A percentile compares a stretch with the other conserved stretches of the same genome.
These are phyloP conservation scores for Pogonus chalceus DNA, from an alignment of 1,140 invertebrate genomes.

Conservation along the genomic window DNA sequence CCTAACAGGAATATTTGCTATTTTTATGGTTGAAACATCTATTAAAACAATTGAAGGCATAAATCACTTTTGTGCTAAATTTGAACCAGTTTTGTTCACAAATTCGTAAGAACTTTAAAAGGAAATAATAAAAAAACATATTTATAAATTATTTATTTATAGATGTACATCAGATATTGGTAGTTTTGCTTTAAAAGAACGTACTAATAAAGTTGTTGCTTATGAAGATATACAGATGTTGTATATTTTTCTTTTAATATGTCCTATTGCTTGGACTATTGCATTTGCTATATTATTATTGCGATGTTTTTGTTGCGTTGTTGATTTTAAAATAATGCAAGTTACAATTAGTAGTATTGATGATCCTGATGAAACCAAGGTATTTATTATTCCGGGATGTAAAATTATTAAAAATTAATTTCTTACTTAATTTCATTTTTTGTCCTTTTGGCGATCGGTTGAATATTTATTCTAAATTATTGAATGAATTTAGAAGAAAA, in stretches of 20 bases:
- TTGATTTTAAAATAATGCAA: conserved; percentile 11
- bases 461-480: neutral
- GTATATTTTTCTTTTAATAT: neutral
- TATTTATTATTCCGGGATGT: conserved; percentile 9
- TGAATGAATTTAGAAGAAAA: neutral
- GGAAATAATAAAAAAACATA: too few relatives aligned
- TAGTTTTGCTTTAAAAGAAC: too few relatives aligned
- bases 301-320: conserved; percentile 7
- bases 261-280: conserved; percentile 4
- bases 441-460: neutral
- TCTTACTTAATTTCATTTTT: conserved; percentile 9
- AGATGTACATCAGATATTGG: too few relatives aligned
- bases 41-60: neutral
- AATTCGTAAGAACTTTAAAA: too few relatives aligned
- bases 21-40: conserved; percentile 8
- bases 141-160: too few relatives aligned
- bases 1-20: conserved; percentile 9
- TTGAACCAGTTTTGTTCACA: too few relatives aligned
- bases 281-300: conserved; percentile 5
- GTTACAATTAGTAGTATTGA: neutral
- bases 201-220: too few relatives aligned
- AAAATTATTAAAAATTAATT: neutral
- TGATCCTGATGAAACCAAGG: neutral
- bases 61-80: conserved; percentile 7
- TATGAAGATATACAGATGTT: too few relatives aligned